These are phyloP conservation scores for Drosophila parthenogenetica DNA, from an alignment of 2,888 invertebrate species.

Conservation along the genomic window DNA sequence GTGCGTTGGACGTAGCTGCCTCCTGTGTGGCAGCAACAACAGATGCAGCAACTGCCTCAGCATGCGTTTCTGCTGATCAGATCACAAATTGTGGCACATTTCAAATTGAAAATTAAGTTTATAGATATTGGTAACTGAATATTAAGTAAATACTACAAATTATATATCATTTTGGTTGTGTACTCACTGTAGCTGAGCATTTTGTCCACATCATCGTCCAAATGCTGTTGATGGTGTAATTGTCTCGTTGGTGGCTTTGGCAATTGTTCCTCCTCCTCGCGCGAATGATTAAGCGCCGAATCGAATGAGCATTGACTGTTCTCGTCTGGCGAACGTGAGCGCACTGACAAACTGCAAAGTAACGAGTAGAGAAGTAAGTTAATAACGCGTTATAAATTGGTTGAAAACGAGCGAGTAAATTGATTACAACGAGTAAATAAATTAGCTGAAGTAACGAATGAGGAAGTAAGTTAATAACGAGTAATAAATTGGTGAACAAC, in stretches of 20 bases:
- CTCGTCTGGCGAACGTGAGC: conserved; percentile 91
- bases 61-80: conserved; percentile 41
- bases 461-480: too few relatives aligned
- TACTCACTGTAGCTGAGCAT: conserved; percentile 82
- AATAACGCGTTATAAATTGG: too few relatives aligned
- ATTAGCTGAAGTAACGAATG: neutral
- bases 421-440: neutral
- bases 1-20: conserved; percentile 27
- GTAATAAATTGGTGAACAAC: too few relatives aligned
- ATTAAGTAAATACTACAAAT: conserved; percentile 9
- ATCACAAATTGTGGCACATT: conserved; percentile 21
- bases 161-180: too few relatives aligned
- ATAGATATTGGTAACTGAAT: conserved; percentile 23
- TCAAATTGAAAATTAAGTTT: conserved; percentile 12
- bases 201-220: conserved; percentile 81
- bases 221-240: conserved; percentile 51
- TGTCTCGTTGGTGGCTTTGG: conserved; percentile 44
- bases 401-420: too few relatives aligned
- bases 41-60: conserved; percentile 26
- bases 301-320: conserved; percentile 92
- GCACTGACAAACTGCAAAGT: conserved; percentile 87
- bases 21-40: conserved; percentile 28
- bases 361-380: neutral
- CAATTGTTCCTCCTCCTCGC: conserved; percentile 89
- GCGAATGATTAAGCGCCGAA: conserved; percentile 94